Base-by-base conservation (phyloP, 53 echinoderm and acorn worm genomes). In the Actinopyga echinites region DNA sequence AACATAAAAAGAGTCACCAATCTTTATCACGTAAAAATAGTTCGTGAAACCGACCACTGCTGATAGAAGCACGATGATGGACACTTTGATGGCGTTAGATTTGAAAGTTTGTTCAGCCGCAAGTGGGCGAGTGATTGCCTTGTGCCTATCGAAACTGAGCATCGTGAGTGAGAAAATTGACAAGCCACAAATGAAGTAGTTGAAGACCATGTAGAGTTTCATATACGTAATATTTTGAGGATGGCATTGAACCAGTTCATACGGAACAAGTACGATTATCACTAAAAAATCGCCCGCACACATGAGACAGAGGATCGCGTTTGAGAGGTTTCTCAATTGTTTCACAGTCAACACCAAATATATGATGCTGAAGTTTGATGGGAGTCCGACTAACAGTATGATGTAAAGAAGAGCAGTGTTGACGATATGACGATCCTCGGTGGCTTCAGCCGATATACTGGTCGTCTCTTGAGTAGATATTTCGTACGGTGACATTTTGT, bases 141-240 rank as follows among this genome's bases (percentile, higher is more conserved):
- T 71, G 34, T 71, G 71, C 10, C 71, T 71, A 8, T 71, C 71
- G 71, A 40, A 71, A 33, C 71, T 71, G 42, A 71, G 44, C 24
- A 42, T 44, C 19, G 37, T 44, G 7, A 71, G 42, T 6, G 45
- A 71, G 23, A 71, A 71, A 8, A 71, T 44, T 7, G 71, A 71
- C 40, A 71, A 40, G 25, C 42, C 38, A n/a, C 71, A 71, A n/a
- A 71, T 42, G 34, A 71, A 71, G 40, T 24, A 23, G 25, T 35
- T 24, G 40, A 36, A 8, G 34, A 2, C 33, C 33, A 66, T 2
- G 15, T 2, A 10, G 2, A 42, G 68, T 30, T 38, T 38, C 31
- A 68, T 5, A 30, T 34, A 20, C 10, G 0, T 12, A 17, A 4
- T 20, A 7, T 38, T 11, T 6, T 13, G 17, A 19, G 23, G 24